Conservation (phyloP, 1,140 invertebrate species). For the Leptinotarsa lineolata region DNA sequence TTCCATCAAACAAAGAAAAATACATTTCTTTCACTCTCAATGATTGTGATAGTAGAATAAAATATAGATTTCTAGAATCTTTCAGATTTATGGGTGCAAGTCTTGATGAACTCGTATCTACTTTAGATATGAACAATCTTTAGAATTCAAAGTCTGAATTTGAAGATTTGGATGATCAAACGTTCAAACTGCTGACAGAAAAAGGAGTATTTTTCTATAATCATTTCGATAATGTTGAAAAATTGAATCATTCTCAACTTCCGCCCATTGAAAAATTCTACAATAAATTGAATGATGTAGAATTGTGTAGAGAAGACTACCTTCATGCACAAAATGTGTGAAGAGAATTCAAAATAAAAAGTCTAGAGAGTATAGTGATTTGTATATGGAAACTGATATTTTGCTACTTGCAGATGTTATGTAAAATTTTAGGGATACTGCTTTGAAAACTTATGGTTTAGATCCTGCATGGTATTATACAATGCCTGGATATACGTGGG, state of each 20-base stretch:
- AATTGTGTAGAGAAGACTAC: conserved; percentile 53
- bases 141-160: conserved; percentile 25
- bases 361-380: conserved; percentile 55
- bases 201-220: conserved; percentile 41
- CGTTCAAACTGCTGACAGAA: conserved; percentile 28
- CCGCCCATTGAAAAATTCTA: conserved; percentile 54
- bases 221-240: conserved; percentile 43
- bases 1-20: too few species aligned
- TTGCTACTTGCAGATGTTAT: conserved; percentile 54
- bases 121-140: conserved; percentile 18
- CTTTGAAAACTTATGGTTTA: conserved; percentile 41
- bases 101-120: conserved; percentile 3
- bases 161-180: conserved; percentile 5
- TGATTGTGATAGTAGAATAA: neutral
- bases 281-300: conserved; percentile 47
- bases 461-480: conserved; percentile 37
- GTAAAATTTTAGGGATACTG: conserved; percentile 51
- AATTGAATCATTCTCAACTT: conserved; percentile 45
- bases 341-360: conserved; percentile 51
- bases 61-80: neutral
- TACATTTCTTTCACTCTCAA: neutral
- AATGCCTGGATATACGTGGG: conserved; percentile 50
- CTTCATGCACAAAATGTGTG: conserved; percentile 53
- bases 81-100: neutral
- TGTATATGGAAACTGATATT: conserved; percentile 56